Conservation (phyloP, 2,797 vertebrate genomes). For the Glossophaga mutica region DNA sequence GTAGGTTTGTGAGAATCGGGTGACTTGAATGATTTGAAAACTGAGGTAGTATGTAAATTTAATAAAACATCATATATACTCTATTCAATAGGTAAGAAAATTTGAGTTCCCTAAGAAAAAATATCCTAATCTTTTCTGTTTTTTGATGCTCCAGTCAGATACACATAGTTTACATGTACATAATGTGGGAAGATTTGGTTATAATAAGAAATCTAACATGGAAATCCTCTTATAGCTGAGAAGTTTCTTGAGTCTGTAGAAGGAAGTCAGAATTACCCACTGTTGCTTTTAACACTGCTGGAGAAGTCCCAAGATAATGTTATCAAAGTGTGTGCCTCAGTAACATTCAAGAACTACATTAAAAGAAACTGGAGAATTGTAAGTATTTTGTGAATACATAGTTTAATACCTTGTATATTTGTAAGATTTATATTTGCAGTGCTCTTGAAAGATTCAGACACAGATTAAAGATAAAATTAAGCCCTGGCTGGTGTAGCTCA, state of each 20-base stretch:
- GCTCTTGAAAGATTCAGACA: neutral
- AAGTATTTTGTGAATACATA: conserved; percentile 82
- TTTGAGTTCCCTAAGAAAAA: neutral
- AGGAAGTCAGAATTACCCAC: conserved; percentile 94
- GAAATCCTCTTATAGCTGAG: conserved; percentile 88
- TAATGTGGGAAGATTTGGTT: neutral
- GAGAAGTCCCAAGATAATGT: conserved; percentile 98
- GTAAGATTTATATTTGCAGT: neutral
- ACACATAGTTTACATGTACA: neutral
- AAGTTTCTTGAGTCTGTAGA: conserved; percentile 99
- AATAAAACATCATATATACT: neutral
- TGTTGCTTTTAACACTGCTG: conserved; percentile 92
- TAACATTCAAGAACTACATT: conserved; percentile 99
- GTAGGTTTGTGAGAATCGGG: neutral
- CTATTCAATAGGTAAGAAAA: neutral
- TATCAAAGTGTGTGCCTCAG: conserved; percentile 96
- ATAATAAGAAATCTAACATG: conserved; percentile 32
- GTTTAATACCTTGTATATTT: neutral
- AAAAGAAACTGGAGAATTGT: conserved; percentile 99
- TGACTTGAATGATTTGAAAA: conserved; percentile 27
- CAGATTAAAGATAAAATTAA: conserved; percentile 30
- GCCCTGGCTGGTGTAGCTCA: too few species aligned
- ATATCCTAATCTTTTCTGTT: neutral
- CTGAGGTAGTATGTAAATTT: neutral
- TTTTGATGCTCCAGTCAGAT: neutral